Evolutionary conservation across 1,140 invertebrate species (phyloP).

Genomic region (Parapsyche elsis): DNA sequence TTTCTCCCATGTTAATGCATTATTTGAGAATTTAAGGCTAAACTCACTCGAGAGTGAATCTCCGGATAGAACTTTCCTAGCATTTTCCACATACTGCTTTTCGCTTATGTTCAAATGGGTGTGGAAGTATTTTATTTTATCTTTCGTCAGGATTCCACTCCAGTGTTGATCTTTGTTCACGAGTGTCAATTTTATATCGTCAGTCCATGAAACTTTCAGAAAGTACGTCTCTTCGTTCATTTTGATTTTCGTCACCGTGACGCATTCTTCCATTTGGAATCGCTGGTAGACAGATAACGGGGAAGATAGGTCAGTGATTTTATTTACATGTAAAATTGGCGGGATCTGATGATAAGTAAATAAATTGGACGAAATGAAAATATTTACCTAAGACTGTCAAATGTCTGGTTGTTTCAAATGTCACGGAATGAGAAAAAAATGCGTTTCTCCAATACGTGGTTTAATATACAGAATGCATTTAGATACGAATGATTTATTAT

Average conservation of each 20-base stretch:
- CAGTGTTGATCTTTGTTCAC: conserved; percentile 43
- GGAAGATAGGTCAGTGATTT: too few species aligned
- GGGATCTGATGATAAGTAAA: too few species aligned
- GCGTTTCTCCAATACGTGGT: too few species aligned
- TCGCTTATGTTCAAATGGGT: conserved; percentile 26
- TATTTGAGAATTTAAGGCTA: conserved; percentile 32
- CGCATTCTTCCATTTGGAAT: neutral
- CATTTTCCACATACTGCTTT: conserved; percentile 45
- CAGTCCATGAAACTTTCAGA: conserved; percentile 43
- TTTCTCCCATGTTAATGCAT: conserved; percentile 32
- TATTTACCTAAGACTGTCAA: too few species aligned
- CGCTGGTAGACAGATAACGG: neutral
- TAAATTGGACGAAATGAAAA: too few species aligned
- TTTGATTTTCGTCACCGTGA: conserved; percentile 43
- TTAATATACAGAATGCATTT: too few species aligned
- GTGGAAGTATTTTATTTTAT: conserved; percentile 46
- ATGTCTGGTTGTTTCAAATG: too few species aligned
- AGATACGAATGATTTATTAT: too few species aligned
- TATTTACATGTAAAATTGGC: too few species aligned
- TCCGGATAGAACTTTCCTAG: conserved; percentile 31
- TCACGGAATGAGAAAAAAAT: too few species aligned
- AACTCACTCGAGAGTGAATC: conserved; percentile 12
- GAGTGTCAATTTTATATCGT: conserved; percentile 33
- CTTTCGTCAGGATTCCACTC: conserved; percentile 27
- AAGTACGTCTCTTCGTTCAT: conserved; percentile 38